Evolutionary conservation across 2,113 vertebrate species (phyloP), one percentile per base, ranked within the genome.

Genomic region (Paraplagusia blochii): DNA sequence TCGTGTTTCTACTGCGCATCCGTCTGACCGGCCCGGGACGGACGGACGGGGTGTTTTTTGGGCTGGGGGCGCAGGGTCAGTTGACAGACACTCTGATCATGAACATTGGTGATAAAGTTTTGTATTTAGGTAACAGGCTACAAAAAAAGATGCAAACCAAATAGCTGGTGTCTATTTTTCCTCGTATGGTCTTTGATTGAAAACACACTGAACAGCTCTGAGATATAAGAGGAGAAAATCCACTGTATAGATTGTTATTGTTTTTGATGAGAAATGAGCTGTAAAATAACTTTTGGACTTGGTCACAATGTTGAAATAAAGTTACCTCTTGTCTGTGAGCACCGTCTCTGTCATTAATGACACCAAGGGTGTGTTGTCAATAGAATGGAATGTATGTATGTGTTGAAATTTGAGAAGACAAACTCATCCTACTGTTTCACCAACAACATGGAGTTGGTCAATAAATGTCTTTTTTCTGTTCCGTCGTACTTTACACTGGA

Each of bases 241-340:
- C 94, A 96, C 94, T 96, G 95, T 97, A 96, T 94, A 96, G 91
- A 96, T 95, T 96, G 94, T 95, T 95, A 95, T 95, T 93, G 94
- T 95, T 95, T 95, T 94, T 94, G 93, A 93, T 95, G 93, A 95
- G 94, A 91, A 92, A 89, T 93, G 93, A 97, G 92, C 94, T 97
- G 95, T 96, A 98, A 95, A 93, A 89, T 89, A 95, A 95, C 90
- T 96, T 97, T 97, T 97, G 92, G 93, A 96, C 92, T 96, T 95
- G n/a, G n/a, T 94, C 94, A 98, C 94, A 91, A 94, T 95, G 95
- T 96, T 97, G 94, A 97, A 97, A 95, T 96, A 97, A 97, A 97
- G 94, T 96, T 95, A 94, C 93, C 94, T 96, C 94, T 93, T 96
- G 95, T 96, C 95, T 95, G 95, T 97, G 95, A 87, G 35, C 73